Base-by-base conservation (phyloP, 2,888 invertebrate species). In the Trichogramma evanescens region DNA sequence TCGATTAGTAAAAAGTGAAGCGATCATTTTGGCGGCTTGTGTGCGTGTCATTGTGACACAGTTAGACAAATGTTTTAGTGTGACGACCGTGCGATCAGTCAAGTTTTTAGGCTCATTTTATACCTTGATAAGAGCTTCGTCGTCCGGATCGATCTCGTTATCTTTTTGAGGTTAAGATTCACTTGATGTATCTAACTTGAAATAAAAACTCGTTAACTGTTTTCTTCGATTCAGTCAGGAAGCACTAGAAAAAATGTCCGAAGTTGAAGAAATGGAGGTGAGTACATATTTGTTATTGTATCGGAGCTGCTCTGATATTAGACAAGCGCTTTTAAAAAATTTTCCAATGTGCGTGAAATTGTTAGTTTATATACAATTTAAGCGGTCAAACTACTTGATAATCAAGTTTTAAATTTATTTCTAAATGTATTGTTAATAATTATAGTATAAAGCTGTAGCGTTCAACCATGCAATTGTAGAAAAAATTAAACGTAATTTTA, bases 191-290 rank as follows among this genome's bases (percentile, higher is more conserved):
- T 26, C 26, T 26, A 26, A 2, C 26, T 26, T 26, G 26, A 26
- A 26, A 26, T 26, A 26, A 26, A 26, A 26, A 26, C 26, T 26
- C 26, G 26, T 26, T 26, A 26, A 26, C 26, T 26, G 26, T 26
- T 26, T 26, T 26, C 26, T 26, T 26, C 26, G 26, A 26, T 26
- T 26, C 26, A 26, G 26, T 26, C 26, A 26, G 26, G 26, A 26
- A 26, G 26, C 26, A 26, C 26, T 26, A 26, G 54, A 68, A 72
- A 77, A 76, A 71, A 77, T 77, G 77, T 75, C 76, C 72, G 77
- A 76, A 66, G 66, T 71, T 62, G 76, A 77, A 62, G 77, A 76
- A 66, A 68, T 77, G 64, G 77, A 77, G 77, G 77, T 76, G 68
- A 72, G 76, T 75, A n/a, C 41, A 10, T 59, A 8, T 39, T 58